phyloP scores from a whole-genome alignment of 2,888 invertebrate genomes.

The Epinotia demarniana region DNA sequence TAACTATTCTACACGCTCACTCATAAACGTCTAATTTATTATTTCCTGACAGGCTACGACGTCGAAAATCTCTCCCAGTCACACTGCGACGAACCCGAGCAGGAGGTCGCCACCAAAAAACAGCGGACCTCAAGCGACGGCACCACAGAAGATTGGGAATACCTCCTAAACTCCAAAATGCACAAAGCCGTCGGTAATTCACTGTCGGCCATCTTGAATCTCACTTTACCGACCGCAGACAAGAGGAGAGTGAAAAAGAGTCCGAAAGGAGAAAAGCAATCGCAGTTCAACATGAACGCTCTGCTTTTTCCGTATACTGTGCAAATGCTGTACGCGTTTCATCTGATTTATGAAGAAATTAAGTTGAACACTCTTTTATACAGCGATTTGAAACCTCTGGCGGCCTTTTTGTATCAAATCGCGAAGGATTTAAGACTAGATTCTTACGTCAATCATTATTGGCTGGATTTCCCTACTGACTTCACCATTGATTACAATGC shows the following conservation, averaged over 20 bases:
- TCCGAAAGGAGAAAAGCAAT: slow-evolving; percentile 61
- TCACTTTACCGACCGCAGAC: slow-evolving; percentile 54
- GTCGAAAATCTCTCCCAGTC: slow-evolving; percentile 83
- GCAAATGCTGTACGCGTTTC: slow-evolving; percentile 91
- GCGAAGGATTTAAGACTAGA: slow-evolving; percentile 90
- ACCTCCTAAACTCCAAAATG: slow-evolving; percentile 85
- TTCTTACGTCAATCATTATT: slow-evolving; percentile 91
- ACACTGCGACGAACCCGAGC: slow-evolving; percentile 67
- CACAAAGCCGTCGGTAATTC: slow-evolving; percentile 80
- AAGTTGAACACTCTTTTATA: slow-evolving; percentile 90
- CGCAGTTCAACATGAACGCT: slow-evolving; percentile 86
- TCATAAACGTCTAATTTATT: no score
- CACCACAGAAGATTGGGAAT: slow-evolving; percentile 93
- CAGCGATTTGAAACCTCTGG: slow-evolving; percentile 88
- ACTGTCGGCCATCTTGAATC: slow-evolving; percentile 73
- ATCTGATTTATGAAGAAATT: slow-evolving; percentile 95
- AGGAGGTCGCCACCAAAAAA: slow-evolving; percentile 88
- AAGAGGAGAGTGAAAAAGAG: slow-evolving; percentile 45
- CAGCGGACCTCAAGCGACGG: slow-evolving; percentile 91
- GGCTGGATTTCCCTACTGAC: slow-evolving; percentile 91
- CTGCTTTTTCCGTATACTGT: slow-evolving; percentile 90
- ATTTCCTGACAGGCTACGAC: slow-evolving; percentile 86
- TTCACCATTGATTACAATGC: slow-evolving; percentile 74
- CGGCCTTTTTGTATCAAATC: slow-evolving; percentile 89
- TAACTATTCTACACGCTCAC: no score